Conservation (phyloP, 1,140 invertebrate genomes). For the Drosophila ananassae region DNA sequence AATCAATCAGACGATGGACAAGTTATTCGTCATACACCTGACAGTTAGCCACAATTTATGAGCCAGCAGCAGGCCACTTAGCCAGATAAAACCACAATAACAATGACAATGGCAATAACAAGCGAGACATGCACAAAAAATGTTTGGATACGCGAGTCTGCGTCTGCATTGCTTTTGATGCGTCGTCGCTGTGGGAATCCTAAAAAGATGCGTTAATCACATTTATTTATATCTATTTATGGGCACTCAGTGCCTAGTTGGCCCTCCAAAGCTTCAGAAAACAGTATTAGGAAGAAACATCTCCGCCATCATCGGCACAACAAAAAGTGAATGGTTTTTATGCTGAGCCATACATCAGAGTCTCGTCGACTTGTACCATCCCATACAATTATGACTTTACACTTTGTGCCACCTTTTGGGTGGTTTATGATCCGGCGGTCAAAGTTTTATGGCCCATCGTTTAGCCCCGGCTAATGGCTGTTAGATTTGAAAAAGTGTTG, state of each 20-base stretch:
- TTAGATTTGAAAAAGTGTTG: conserved; percentile 64
- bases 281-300: conserved; percentile 12
- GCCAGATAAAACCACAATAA: conserved; percentile 31
- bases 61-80: conserved; percentile 56
- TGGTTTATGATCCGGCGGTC: conserved; percentile 58
- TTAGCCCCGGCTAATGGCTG: conserved; percentile 43
- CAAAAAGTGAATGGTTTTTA: conserved; percentile 79
- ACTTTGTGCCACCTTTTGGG: conserved; percentile 65
- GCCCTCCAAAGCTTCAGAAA: conserved; percentile 41
- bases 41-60: conserved; percentile 73
- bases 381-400: conserved; percentile 66
- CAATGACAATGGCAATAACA: conserved; percentile 30
- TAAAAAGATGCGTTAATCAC: conserved; percentile 69
- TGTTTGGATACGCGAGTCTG: conserved; percentile 14
- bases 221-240: conserved; percentile 73
- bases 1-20: conserved; percentile 64
- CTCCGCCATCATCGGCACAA: conserved; percentile 5
- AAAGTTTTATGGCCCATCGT: conserved; percentile 60
- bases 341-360: conserved; percentile 63
- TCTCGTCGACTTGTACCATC: conserved; percentile 10
- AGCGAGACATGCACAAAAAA: conserved; percentile 26
- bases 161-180: conserved; percentile 35
- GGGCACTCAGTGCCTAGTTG: conserved; percentile 36
- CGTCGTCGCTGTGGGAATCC: conserved; percentile 40
- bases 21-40: conserved; percentile 67